Base-by-base conservation (phyloP, 2,113 vertebrate genomes). In the Vulpes lagopus region DNA sequence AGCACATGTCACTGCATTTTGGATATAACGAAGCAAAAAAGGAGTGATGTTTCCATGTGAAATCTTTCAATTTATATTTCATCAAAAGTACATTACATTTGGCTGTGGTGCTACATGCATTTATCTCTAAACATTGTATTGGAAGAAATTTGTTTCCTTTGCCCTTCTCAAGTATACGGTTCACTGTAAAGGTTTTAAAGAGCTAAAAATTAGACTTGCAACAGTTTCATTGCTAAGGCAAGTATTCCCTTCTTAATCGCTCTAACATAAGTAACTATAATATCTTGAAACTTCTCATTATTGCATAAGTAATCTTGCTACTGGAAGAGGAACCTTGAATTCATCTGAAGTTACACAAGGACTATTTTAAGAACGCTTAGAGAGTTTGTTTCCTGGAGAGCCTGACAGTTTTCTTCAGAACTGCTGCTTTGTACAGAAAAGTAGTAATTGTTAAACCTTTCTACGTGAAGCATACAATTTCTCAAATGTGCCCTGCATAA, bases 291-390 rank as follows among this genome's bases (percentile, higher is more conserved):
- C 16, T 73, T 83, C 84, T 97, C 59, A 59, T 97, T 92, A 87
- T 94, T 95, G 15, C 76, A 94, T 91, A 96, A 80, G 91, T 96
- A 95, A 96, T 91, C 60, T 81, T 78, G 32, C 30, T 94, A 84
- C 96, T 94, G 79, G 59, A 96, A 96, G 89, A 92, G 38, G 59
- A 82, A 89, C 78, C 60, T 85, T 94, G 79, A 93, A 59, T 79
- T 82, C 49, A 92, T 94, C 74, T 90, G 89, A 93, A 97, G 88
- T 95, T 80, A 85, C 38, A 71, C 95, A 62, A n/a, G 38, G 23
- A 73, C 65, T 96, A 94, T 96, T 98, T 92, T 91, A 95, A 92
- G 97, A 96, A 96, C 88, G 79, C 59, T 73, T 57, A 43, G 35
- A 73, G 88, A 90, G 78, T 94, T 91, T 91, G 93, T 96, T 92